phyloP scores from a whole-genome alignment of 23 tunicate species.

The Botrylloides violaceus region DNA sequence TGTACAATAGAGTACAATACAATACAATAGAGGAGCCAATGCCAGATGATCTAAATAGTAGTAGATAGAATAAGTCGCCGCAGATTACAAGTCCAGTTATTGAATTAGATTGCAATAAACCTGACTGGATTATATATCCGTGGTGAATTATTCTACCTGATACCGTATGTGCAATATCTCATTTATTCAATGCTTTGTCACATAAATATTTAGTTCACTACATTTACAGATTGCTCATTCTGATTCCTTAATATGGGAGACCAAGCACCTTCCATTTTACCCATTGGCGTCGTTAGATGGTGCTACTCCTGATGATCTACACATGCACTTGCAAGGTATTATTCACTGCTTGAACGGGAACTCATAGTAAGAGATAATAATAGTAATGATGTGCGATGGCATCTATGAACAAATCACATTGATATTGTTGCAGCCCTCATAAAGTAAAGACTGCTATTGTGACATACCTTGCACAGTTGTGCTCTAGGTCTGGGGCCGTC shows the following conservation, averaged over 20 bases:
- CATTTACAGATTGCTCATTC: constrained; percentile 28
- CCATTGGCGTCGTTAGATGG: constrained; percentile 38
- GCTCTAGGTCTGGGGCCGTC: constrained; percentile 37
- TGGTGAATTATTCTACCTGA: too few species aligned
- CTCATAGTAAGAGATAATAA: neutral
- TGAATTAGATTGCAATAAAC: too few species aligned
- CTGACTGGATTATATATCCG: too few species aligned
- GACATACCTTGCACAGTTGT: constrained; percentile 53
- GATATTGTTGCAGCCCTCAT: neutral
- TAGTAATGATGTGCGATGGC: too few species aligned
- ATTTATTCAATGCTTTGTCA: too few species aligned
- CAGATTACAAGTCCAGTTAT: too few species aligned
- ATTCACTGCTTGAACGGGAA: constrained; percentile 33
- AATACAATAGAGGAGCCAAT: too few species aligned
- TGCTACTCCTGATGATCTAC: constrained; percentile 57
- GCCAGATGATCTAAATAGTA: too few species aligned
- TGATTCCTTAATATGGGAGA: constrained; percentile 57
- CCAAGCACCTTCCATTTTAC: constrained; percentile 62
- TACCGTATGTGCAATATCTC: too few species aligned
- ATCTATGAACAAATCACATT: too few species aligned
- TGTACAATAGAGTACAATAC: too few species aligned
- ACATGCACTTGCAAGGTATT: constrained; percentile 60
- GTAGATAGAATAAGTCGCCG: too few species aligned
- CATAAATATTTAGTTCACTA: neutral
- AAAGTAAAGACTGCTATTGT: constrained; percentile 40